Evolutionary conservation across 2,113 vertebrate species (phyloP), one percentile per base, ranked within the genome.

Genomic region (Athene noctua): DNA sequence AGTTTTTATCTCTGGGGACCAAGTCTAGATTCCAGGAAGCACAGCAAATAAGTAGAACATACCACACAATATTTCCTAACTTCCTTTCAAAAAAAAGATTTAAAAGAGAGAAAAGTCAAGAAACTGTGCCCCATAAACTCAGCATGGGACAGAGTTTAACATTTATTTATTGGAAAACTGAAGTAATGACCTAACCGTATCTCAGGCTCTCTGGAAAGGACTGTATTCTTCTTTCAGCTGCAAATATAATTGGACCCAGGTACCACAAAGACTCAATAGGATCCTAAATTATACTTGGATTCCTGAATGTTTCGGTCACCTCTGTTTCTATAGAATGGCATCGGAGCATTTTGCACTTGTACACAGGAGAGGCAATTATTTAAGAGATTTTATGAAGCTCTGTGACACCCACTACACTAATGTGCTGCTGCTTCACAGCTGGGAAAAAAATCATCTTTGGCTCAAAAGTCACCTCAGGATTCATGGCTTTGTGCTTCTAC

Each of bases 261-360:
- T 87, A 94, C 40, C 78, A 94, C 84, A 93, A 96, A 97, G 70
- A 44, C 96, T 96, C 94, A 85, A 38, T 61, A 87, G 93, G 93
- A 88, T 91, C 89, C 84, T 62, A 85, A 94, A 87, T 90, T 89
- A 71, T 72, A 11, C 74, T 79, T 92, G 83, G 80, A 95, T 85
- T 91, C 94, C 83, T 81, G 80, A 92, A 82, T 75, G 87, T 87
- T 95, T 95, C 61, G 25, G 30, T 61, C 83, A 63, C 49, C 36
- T 80, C 85, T 79, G 46, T 91, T 94, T 94, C 92, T 42, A 55
- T 5, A 92, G 91, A 94, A 73, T 22, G 26, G 34, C 30, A n/a
- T 58, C 0, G 15, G 70, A 85, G 74, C 44, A 1, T 93, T 93
- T 79, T 63, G 11, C n/a, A 71, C 42, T 80, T 73, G 42, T 55